phyloP scores from a whole-genome alignment of 2,888 invertebrate species.

The Cinara cedri region DNA sequence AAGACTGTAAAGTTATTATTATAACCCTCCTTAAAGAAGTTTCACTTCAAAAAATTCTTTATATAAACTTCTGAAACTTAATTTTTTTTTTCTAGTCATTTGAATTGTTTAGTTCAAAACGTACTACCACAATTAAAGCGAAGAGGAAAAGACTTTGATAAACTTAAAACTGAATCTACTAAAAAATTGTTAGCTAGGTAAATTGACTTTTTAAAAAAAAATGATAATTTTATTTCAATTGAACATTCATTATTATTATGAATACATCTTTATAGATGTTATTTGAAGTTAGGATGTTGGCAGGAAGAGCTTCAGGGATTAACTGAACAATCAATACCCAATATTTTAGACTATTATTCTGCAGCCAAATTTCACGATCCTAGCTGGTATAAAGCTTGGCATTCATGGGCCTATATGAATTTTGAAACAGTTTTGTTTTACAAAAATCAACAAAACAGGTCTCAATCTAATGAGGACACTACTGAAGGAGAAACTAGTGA shows the following conservation, averaged over 20 bases:
- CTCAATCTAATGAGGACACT: conserved; percentile 61
- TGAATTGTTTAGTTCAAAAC: conserved; percentile 41
- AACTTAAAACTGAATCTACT: conserved; percentile 27
- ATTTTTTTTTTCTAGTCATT: conserved; percentile 68
- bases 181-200: conserved; percentile 49
- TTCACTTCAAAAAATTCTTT: no score
- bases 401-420: conserved; percentile 97
- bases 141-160: conserved; percentile 44
- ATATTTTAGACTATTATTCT: conserved; percentile 77
- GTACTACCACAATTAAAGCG: conserved; percentile 35
- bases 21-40: no score
- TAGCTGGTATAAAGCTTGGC: conserved; percentile 98
- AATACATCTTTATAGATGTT: conserved; percentile 86
- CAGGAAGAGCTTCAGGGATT: conserved; percentile 85
- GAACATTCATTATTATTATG: no score
- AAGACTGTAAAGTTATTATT: no score
- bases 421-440: conserved; percentile 87
- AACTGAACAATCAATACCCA: conserved; percentile 77
- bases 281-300: conserved; percentile 94
- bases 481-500: conserved; percentile 19
- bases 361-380: conserved; percentile 83
- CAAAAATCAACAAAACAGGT: conserved; percentile 65
- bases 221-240: no score
- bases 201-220: no score
- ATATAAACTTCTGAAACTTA: not conserved